Evolutionary conservation across 2,888 invertebrate species (phyloP).

Genomic region (Drosophila setosimentum): DNA sequence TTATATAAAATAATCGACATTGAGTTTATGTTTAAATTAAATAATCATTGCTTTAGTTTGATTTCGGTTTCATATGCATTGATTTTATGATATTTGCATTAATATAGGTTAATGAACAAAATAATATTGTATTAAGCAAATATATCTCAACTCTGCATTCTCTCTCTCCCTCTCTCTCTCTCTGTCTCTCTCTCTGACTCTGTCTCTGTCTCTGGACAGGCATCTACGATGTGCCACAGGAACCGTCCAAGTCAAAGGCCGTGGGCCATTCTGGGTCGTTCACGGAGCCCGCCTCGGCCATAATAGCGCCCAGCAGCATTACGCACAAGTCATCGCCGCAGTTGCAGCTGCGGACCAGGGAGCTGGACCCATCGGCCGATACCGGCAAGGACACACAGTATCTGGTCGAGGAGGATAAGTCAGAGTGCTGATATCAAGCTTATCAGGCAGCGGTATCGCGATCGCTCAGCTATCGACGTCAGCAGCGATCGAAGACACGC

Average conservation of each 20-base stretch:
- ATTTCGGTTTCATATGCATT: neutral
- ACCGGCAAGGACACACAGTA: slow-evolving; percentile 96
- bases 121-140: neutral
- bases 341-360: slow-evolving; percentile 90
- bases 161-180: neutral
- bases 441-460: slow-evolving; percentile 52
- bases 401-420: slow-evolving; percentile 95
- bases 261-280: slow-evolving; percentile 84
- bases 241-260: slow-evolving; percentile 89
- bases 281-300: slow-evolving; percentile 89
- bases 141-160: neutral
- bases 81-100: neutral
- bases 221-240: slow-evolving; percentile 93
- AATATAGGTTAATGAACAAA: too few relatives aligned
- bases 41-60: neutral
- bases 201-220: slow-evolving; percentile 84
- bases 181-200: neutral
- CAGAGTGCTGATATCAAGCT: slow-evolving; percentile 86
- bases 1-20: neutral
- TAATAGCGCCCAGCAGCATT: slow-evolving; percentile 92
- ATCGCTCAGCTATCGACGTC: slow-evolving; percentile 46
- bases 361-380: slow-evolving; percentile 93
- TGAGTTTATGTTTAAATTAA: neutral
- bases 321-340: slow-evolving; percentile 92
- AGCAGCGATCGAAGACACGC: slow-evolving; percentile 46